A percentile compares a stretch with the other conserved stretches of the same genome.
Evolutionary conservation across 1,140 invertebrate genomes (phyloP).

Genomic region (Wasmannia auropunctata): DNA sequence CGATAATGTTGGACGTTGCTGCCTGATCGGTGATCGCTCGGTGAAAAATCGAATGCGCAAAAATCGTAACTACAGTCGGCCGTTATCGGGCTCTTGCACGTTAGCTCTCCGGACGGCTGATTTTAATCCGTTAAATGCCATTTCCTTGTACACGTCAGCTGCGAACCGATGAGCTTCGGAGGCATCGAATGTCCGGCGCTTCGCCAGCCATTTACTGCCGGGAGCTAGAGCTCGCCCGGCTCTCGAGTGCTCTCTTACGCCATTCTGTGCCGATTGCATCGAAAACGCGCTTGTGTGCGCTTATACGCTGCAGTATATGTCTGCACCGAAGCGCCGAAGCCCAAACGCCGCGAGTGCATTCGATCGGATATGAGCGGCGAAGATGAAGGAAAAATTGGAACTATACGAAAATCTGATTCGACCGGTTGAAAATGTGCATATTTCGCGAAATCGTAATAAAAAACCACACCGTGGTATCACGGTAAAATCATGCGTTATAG

Average conservation of each 20-base stretch:
- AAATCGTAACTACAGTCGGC: constrained; percentile 10
- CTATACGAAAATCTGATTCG: background rate
- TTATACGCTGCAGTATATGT: background rate
- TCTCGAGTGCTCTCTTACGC: constrained; percentile 67
- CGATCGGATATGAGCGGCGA: background rate
- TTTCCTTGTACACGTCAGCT: constrained; percentile 77
- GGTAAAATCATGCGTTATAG: background rate
- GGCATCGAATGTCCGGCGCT: constrained; percentile 64
- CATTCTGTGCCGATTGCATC: constrained; percentile 62
- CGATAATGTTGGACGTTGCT: constrained; percentile 10
- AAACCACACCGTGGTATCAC: background rate
- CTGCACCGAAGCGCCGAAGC: background rate
- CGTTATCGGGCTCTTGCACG: constrained; percentile 58
- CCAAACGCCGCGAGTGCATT: constrained; percentile 8
- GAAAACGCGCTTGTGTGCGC: constrained; percentile 36
- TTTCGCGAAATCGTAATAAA: background rate
- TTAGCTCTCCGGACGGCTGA: constrained; percentile 55
- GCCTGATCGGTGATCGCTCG: background rate
- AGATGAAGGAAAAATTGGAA: constrained; percentile 29
- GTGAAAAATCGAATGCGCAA: constrained; percentile 17
- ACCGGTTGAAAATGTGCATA: background rate
- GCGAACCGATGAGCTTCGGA: constrained; percentile 71
- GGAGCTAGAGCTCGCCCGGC: constrained; percentile 23
- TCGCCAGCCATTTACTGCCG: constrained; percentile 58
- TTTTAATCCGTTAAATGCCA: constrained; percentile 77